Evolutionary conservation across 2,888 invertebrate species (phyloP).

Genomic region (Entomobrya proxima): DNA sequence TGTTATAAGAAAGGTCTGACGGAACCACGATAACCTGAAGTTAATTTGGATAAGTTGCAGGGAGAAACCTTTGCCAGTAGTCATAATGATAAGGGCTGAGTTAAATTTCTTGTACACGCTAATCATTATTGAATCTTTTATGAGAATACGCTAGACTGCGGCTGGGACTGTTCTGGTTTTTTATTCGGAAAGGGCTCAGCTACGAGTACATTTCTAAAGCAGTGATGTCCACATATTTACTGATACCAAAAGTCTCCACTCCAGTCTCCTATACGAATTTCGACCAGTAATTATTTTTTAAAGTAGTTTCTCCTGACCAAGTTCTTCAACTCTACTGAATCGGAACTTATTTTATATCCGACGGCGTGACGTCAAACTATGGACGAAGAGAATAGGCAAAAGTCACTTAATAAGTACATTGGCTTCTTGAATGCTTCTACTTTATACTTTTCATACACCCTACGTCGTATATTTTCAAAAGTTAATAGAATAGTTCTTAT

Average conservation of each 20-base stretch:
- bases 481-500: background rate
- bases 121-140: constrained; percentile 52
- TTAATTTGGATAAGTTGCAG: constrained; percentile 33
- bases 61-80: constrained; percentile 24
- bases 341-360: background rate
- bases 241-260: background rate
- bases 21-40: background rate
- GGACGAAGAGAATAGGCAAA: background rate
- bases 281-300: background rate
- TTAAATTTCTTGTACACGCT: constrained; percentile 50
- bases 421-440: background rate
- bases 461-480: background rate
- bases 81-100: constrained; percentile 60
- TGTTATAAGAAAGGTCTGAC: background rate
- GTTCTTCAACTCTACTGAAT: background rate
- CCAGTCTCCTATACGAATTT: background rate
- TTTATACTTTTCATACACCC: background rate
- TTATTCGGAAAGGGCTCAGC: background rate
- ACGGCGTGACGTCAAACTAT: background rate
- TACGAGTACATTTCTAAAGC: background rate
- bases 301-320: background rate
- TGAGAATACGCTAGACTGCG: too few species aligned
- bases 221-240: background rate
- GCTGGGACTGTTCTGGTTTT: too few species aligned
- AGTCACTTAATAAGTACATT: background rate